phyloP scores from a whole-genome alignment of 2,113 vertebrate genomes.

The Castor canadensis region DNA sequence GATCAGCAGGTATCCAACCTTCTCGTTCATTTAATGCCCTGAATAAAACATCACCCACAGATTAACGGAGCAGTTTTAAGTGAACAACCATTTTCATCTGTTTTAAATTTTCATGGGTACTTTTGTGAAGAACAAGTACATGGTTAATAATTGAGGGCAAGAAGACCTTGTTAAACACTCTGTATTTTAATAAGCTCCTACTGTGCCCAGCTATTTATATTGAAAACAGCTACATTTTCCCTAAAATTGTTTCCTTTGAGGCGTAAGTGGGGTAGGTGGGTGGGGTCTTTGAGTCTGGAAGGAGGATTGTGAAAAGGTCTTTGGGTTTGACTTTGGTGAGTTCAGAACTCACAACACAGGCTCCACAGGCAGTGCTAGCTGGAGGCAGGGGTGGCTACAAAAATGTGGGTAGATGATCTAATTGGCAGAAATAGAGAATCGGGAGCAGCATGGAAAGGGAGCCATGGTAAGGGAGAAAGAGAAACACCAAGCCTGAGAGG shows the following conservation, averaged over 20 bases:
- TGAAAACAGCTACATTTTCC: constrained; percentile 64
- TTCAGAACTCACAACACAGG: not conserved
- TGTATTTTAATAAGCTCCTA: constrained; percentile 82
- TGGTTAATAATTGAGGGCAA: constrained; percentile 84
- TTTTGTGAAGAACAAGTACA: constrained; percentile 85
- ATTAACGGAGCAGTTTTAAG: constrained; percentile 84
- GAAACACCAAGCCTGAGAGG: rapidly evolving
- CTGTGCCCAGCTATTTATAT: constrained; percentile 73
- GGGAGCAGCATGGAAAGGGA: rapidly evolving
- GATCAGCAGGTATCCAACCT: constrained; percentile 77
- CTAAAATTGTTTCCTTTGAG: constrained; percentile 15
- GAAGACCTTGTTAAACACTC: constrained; percentile 80
- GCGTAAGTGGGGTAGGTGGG: too few relatives aligned
- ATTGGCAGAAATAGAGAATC: not conserved
- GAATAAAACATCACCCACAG: constrained; percentile 87
- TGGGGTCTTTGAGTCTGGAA: not conserved
- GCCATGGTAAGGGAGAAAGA: not conserved
- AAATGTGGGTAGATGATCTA: not conserved
- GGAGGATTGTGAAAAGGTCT: not conserved
- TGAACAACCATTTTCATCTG: constrained; percentile 83
- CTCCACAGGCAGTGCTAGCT: not conserved
- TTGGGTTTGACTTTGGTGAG: not conserved
- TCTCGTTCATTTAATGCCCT: constrained; percentile 81
- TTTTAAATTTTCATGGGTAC: constrained; percentile 86
- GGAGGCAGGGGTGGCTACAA: too few relatives aligned